These are phyloP conservation scores for Cheilosia vernalis DNA, from an alignment of 2,888 invertebrate species.

Conservation along the genomic window DNA sequence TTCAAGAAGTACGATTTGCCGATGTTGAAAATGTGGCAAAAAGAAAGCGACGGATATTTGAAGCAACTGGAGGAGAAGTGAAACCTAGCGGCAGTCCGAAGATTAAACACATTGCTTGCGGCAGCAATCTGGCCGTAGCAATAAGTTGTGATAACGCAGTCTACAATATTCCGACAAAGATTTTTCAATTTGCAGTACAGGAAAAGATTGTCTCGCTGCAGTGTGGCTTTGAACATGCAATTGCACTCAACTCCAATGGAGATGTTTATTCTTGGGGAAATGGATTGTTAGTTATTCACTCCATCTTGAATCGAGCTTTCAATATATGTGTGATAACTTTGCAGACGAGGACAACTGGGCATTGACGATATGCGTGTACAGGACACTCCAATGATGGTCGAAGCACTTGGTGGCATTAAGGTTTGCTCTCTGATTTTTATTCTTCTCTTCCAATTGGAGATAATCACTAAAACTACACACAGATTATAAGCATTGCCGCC, in stretches of 20 bases:
- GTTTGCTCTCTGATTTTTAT: slow-evolving; percentile 76
- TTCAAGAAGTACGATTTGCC: slow-evolving; percentile 77
- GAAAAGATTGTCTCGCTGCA: slow-evolving; percentile 86
- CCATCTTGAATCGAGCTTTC: neutral
- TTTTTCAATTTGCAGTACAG: slow-evolving; percentile 84
- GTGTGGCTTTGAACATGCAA: slow-evolving; percentile 92
- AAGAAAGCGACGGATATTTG: slow-evolving; percentile 79
- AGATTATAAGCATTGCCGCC: slow-evolving; percentile 88
- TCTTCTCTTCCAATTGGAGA: too few relatives aligned
- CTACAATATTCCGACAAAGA: slow-evolving; percentile 86
- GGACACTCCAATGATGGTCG: slow-evolving; percentile 87
- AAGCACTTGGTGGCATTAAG: slow-evolving; percentile 90
- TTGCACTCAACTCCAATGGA: slow-evolving; percentile 88
- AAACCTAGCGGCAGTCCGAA: slow-evolving; percentile 65
- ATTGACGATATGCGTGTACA: slow-evolving; percentile 87
- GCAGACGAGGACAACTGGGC: slow-evolving; percentile 94
- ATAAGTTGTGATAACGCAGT: slow-evolving; percentile 84
- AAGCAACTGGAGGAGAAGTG: slow-evolving; percentile 59
- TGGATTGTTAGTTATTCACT: slow-evolving; percentile 87
- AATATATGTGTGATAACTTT: slow-evolving; percentile 80
- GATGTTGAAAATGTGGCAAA: slow-evolving; percentile 42
- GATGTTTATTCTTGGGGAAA: slow-evolving; percentile 92
- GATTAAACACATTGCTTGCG: slow-evolving; percentile 84
- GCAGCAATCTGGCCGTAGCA: slow-evolving; percentile 84
- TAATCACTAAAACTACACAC: neutral